A percentile compares a stretch with the other conserved stretches of the same genome.
These are phyloP conservation scores for Benthochromis sp. DNA, from an alignment of 2,113 vertebrate species.

Conservation along the genomic window DNA sequence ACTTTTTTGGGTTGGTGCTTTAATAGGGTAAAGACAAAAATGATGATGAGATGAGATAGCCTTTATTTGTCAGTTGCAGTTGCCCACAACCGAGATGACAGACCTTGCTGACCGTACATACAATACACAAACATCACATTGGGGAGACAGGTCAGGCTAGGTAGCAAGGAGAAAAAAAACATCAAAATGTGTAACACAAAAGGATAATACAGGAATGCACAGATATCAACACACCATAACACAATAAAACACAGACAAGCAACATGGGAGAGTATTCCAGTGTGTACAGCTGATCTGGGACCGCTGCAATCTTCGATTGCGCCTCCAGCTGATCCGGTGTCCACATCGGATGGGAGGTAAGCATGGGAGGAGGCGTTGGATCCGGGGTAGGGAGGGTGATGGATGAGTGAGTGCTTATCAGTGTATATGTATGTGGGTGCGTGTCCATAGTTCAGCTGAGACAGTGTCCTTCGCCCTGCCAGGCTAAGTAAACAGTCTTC, in stretches of 20 bases:
- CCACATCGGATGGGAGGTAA: too few species aligned
- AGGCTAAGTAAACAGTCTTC: too few species aligned
- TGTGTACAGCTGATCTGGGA: background rate
- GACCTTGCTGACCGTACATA: background rate
- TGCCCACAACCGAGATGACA: background rate
- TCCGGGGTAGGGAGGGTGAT: too few species aligned
- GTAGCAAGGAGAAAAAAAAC: fast-evolving
- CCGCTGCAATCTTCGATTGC: too few species aligned
- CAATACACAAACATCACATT: background rate
- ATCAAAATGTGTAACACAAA: background rate
- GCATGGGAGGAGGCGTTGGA: too few species aligned
- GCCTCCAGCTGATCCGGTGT: fast-evolving
- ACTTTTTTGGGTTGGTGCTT: background rate
- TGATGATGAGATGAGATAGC: background rate
- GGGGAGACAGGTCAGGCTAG: background rate
- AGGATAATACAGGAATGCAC: background rate
- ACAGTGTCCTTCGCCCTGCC: too few species aligned
- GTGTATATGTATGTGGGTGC: too few species aligned
- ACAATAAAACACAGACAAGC: background rate
- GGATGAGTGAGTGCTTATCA: too few species aligned
- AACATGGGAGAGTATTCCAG: background rate
- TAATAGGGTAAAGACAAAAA: background rate
- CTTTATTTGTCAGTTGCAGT: background rate
- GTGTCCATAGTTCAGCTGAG: too few species aligned
- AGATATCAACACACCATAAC: background rate